These are phyloP conservation scores for Drosophila kurseongensis DNA, from an alignment of 1,140 invertebrate species.

Conservation along the genomic window DNA sequence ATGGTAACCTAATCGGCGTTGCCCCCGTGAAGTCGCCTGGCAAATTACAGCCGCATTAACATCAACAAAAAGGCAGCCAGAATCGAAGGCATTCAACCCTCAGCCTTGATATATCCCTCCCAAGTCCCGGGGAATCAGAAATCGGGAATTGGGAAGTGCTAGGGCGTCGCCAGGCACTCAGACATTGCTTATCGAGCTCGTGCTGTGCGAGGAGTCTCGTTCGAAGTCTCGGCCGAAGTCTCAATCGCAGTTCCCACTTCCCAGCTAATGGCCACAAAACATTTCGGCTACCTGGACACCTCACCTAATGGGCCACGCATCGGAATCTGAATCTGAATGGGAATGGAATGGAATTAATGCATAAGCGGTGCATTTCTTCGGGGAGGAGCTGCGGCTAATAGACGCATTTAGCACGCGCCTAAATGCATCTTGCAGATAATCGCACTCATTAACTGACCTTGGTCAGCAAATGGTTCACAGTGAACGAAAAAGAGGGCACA, in stretches of 20 bases:
- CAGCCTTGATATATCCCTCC: conserved; percentile 34
- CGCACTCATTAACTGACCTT: conserved; percentile 28
- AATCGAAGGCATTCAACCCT: conserved; percentile 38
- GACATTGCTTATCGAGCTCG: conserved; percentile 44
- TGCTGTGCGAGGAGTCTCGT: conserved; percentile 24
- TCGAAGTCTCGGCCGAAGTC: conserved; percentile 3
- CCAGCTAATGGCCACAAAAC: conserved; percentile 39
- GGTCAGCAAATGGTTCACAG: conserved; percentile 39
- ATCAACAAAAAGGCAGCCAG: neutral
- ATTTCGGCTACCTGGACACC: conserved; percentile 47
- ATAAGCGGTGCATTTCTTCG: conserved; percentile 3
- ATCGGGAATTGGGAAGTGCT: conserved; percentile 22
- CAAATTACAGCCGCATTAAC: conserved; percentile 35
- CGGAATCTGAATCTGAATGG: conserved; percentile 32
- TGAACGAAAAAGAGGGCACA: neutral
- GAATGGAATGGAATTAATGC: conserved; percentile 26
- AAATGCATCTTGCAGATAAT: conserved; percentile 60
- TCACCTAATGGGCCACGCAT: conserved; percentile 48
- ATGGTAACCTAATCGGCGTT: conserved; percentile 46
- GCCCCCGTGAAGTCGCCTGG: conserved; percentile 37
- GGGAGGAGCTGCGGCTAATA: conserved; percentile 46
- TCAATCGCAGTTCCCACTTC: neutral
- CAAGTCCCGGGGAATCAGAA: neutral
- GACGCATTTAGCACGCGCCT: conserved; percentile 73
- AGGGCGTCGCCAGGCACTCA: conserved; percentile 43